Conservation (phyloP, 2,113 vertebrate species). For the Theropithecus gelada region DNA sequence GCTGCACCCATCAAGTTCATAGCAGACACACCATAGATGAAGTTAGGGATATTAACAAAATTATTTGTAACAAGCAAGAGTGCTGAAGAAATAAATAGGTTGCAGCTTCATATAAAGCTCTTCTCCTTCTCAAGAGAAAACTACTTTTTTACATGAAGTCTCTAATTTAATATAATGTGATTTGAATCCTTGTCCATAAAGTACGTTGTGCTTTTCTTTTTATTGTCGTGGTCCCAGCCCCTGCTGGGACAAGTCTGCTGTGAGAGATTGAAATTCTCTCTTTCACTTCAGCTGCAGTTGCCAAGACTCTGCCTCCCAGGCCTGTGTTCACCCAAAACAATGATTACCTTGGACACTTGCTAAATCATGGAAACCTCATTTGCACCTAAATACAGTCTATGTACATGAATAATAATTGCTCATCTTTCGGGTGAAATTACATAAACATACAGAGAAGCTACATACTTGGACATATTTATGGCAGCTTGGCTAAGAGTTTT, state of each 20-base stretch:
- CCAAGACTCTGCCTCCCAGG: not conserved
- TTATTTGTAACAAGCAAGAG: not conserved
- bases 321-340: constrained; percentile 35
- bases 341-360: constrained; percentile 34
- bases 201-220: not conserved
- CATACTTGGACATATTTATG: not conserved
- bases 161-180: constrained; percentile 26
- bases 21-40: not conserved
- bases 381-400: constrained; percentile 28
- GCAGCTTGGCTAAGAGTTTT: constrained; percentile 34
- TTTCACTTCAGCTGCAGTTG: not conserved
- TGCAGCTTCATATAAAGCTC: not conserved
- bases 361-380: constrained; percentile 38
- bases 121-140: not conserved
- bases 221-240: not conserved
- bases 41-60: not conserved
- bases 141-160: not conserved
- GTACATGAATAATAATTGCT: constrained; percentile 42
- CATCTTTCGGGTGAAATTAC: constrained; percentile 41
- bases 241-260: constrained; percentile 21
- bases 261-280: constrained; percentile 36
- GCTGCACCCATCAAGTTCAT: not conserved
- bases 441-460: constrained; percentile 25
- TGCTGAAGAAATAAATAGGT: not conserved
- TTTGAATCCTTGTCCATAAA: not conserved